Base-by-base conservation (phyloP, 2,888 invertebrate genomes). In the Pherbina coryleti region DNA sequence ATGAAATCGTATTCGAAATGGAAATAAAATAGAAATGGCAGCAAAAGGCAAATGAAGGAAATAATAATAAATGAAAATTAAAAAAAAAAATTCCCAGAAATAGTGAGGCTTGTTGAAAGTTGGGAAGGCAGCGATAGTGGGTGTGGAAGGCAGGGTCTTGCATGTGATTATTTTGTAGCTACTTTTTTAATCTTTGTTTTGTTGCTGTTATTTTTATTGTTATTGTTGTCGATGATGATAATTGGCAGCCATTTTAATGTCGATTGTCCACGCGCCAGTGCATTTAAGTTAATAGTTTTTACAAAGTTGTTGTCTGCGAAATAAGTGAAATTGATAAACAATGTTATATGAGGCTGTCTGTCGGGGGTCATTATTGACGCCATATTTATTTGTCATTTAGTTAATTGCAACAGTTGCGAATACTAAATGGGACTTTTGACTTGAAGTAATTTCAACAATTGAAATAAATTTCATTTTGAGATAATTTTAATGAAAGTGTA, bases 201-300 rank as follows among this genome's bases (percentile, higher is more conserved):
- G 14, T 60, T 60, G 9, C 28, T 60, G 49, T 17, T 44, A 17
- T 49, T 72, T n/a, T n/a, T 55, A 17, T 31, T 67, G 49, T 73
- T 62, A 19, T 67, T 22, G 66, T 19, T 76, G 75, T 53, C 44
- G 53, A 57, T 60, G 76, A 31, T 49, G 60, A 73, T 77, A 67
- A 77, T 77, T 77, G 77, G 73, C 73, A 70, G 57, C 77, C 77
- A 77, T 77, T 73, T 72, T 73, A 44, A 22, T 57, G 70, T 75
- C 49, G 44, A 34, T 72, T 76, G 67, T 76, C 76, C 71, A 76
- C 72, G 67, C 78, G 74, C 31, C 57, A 66, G 34, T 78, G 73
- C 22, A 70, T 57, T 60, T 51, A 28, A 49, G 22, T 64, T 74
- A n/a, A 31, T 53, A 75, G 28, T 75, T 51, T 66, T 57, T 70